These are phyloP conservation scores for Sminthurides aquaticus DNA, from an alignment of 2,888 invertebrate genomes.

Conservation along the genomic window DNA sequence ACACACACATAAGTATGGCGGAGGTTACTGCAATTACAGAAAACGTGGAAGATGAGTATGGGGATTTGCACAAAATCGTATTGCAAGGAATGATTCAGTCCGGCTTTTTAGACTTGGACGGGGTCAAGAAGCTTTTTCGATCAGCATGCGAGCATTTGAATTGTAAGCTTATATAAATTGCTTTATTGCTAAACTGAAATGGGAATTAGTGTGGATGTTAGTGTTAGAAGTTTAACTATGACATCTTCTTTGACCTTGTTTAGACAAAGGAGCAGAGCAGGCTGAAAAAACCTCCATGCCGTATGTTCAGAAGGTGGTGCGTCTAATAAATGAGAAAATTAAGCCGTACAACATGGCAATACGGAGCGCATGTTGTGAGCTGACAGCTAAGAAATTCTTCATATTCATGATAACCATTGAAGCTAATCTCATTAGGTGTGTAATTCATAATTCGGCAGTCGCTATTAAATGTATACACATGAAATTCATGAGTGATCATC, in stretches of 20 bases:
- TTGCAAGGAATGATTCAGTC: background rate
- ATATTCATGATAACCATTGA: background rate
- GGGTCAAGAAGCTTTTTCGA: background rate
- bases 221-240: background rate
- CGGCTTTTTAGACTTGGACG: background rate
- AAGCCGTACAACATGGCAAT: slow-evolving; percentile 5
- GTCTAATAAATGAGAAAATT: background rate
- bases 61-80: background rate
- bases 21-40: too few species aligned
- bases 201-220: background rate
- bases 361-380: background rate
- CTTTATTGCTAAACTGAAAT: background rate
- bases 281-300: background rate
- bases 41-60: background rate
- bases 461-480: too few species aligned
- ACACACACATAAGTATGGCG: too few species aligned
- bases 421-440: background rate
- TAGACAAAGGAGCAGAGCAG: too few species aligned
- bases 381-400: background rate
- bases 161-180: slow-evolving; percentile 10
- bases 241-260: background rate
- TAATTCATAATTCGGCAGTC: background rate
- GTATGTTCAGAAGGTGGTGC: background rate
- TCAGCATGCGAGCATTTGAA: slow-evolving; percentile 12
- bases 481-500: background rate